Conservation (phyloP, 2,797 vertebrate species). For the Coendou prehensilis region DNA sequence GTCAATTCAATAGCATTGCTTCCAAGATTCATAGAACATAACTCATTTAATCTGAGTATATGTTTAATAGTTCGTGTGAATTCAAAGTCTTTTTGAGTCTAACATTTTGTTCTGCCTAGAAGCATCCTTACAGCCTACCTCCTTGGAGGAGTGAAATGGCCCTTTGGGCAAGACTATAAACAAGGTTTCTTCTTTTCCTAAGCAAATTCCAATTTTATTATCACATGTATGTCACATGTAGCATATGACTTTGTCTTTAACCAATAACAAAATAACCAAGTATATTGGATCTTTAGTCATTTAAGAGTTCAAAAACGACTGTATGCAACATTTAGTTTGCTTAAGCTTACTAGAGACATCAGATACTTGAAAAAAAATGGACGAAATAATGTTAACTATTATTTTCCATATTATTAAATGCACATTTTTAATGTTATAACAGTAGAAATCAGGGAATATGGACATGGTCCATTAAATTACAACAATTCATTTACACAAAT, state of each 20-base stretch:
- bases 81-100: neutral
- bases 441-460: neutral
- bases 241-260: neutral
- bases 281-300: neutral
- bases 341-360: neutral
- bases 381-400: neutral
- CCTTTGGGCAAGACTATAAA: neutral
- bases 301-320: slow-evolving; percentile 1
- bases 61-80: neutral
- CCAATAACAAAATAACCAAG: neutral
- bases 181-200: neutral
- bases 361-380: neutral
- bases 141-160: neutral
- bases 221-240: neutral
- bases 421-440: neutral
- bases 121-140: neutral
- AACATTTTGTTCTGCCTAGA: neutral
- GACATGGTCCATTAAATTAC: neutral
- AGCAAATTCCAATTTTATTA: neutral
- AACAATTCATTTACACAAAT: neutral
- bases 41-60: neutral
- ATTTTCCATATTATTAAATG: neutral
- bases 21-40: neutral
- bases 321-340: neutral
- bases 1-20: neutral